These are phyloP conservation scores for Rhodinocichla rosea DNA, from an alignment of 2,113 vertebrate genomes.

Conservation along the genomic window DNA sequence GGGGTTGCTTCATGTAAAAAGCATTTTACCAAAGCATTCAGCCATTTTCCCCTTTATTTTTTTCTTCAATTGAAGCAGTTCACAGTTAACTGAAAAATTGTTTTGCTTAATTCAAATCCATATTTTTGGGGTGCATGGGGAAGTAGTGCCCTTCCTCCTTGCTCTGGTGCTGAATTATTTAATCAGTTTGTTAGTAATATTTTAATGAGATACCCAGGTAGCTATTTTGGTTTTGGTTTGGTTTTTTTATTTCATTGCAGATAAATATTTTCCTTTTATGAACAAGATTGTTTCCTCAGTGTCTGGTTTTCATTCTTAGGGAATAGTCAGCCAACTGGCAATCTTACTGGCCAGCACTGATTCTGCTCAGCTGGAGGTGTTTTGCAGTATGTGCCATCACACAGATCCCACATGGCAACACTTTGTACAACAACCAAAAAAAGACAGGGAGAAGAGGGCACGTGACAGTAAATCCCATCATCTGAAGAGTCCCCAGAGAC, in stretches of 20 bases:
- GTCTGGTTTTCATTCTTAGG: conserved; percentile 42
- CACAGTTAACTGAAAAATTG: neutral
- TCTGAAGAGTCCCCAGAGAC: conserved; percentile 25
- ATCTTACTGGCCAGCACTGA: neutral
- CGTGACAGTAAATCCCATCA: conserved; percentile 43
- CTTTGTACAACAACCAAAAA: conserved; percentile 29
- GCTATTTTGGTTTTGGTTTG: neutral
- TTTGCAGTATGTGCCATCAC: conserved; percentile 27
- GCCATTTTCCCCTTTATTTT: neutral
- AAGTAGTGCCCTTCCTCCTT: neutral
- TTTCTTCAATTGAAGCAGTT: neutral
- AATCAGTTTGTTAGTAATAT: neutral
- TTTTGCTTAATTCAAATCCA: neutral
- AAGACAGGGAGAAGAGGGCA: conserved; percentile 28
- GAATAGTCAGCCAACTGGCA: neutral
- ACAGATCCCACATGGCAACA: conserved; percentile 19
- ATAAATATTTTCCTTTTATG: conserved; percentile 32
- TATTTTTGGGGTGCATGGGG: neutral
- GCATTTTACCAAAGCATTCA: neutral
- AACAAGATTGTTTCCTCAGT: neutral
- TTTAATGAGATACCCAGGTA: neutral
- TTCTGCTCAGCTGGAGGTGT: conserved; percentile 1
- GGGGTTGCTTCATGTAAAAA: neutral
- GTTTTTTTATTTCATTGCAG: neutral
- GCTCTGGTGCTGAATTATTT: neutral